Evolutionary conservation across 2,888 invertebrate species (phyloP).

Genomic region (Sympetrum striolatum): DNA sequence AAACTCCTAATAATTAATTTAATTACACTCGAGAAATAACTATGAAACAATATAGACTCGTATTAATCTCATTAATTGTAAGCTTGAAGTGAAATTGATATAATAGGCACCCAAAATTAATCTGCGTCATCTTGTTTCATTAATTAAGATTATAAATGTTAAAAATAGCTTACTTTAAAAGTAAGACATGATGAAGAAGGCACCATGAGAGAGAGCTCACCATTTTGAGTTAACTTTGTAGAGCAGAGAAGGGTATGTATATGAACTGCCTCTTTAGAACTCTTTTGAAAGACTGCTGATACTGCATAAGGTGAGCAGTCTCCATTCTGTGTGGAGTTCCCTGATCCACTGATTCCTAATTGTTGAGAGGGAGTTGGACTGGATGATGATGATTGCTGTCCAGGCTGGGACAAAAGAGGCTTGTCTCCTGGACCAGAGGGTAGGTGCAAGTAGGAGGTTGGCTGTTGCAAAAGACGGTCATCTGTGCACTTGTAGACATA

Average conservation of each 20-base stretch:
- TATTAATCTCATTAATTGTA: too few relatives aligned
- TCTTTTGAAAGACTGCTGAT: slow-evolving; percentile 68
- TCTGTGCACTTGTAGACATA: slow-evolving; percentile 94
- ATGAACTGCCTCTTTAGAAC: slow-evolving; percentile 82
- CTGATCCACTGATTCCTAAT: slow-evolving; percentile 54
- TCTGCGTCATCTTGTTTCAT: neutral
- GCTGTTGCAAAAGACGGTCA: slow-evolving; percentile 68
- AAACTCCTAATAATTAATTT: too few relatives aligned
- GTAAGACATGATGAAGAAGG: neutral
- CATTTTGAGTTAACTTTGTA: slow-evolving; percentile 96
- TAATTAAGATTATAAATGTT: neutral
- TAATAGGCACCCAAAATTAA: too few relatives aligned
- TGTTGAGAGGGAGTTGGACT: slow-evolving; percentile 60
- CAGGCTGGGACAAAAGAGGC: slow-evolving; percentile 70
- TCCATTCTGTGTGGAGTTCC: slow-evolving; percentile 51
- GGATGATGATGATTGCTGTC: slow-evolving; percentile 60
- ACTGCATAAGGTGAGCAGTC: slow-evolving; percentile 40
- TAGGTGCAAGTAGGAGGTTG: slow-evolving; percentile 61
- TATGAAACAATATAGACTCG: too few relatives aligned
- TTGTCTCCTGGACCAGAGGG: slow-evolving; percentile 67
- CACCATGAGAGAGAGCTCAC: slow-evolving; percentile 58
- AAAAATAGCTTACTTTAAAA: neutral
- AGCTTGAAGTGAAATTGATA: too few relatives aligned
- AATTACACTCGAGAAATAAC: too few relatives aligned
- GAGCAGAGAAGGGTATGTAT: slow-evolving; percentile 88